phyloP scores from a whole-genome alignment of 2,797 vertebrate species.

The Chrosomus eos region DNA sequence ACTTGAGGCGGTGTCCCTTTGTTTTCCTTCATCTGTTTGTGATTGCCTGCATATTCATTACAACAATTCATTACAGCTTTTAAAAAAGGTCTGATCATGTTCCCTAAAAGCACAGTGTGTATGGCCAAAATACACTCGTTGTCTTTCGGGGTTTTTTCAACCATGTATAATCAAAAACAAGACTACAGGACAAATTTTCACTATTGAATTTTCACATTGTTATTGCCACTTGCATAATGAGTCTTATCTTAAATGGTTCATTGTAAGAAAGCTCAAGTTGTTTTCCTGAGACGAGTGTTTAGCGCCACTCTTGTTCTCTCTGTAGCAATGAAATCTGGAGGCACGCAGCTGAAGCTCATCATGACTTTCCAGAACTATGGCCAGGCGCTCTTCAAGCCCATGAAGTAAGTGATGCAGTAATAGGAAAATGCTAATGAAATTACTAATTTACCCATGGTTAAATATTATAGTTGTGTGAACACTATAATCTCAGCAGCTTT shows the following conservation, averaged over 20 bases:
- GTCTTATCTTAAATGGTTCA: constrained; percentile 14
- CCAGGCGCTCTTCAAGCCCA: constrained; percentile 87
- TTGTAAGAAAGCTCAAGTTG: constrained; percentile 19
- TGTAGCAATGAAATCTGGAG: constrained; percentile 98
- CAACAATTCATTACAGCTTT: neutral
- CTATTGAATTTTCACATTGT: neutral
- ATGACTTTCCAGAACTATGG: constrained; percentile 99
- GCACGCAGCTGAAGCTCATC: constrained; percentile 98
- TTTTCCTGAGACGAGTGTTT: neutral
- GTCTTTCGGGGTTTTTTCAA: neutral
- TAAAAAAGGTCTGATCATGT: constrained; percentile 16
- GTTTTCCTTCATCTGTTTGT: constrained; percentile 38
- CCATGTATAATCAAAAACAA: neutral
- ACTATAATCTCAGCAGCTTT: neutral
- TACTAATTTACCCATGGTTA: neutral
- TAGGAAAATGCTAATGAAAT: neutral
- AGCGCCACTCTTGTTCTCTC: constrained; percentile 38
- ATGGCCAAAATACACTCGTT: constrained; percentile 29
- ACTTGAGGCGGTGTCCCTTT: neutral
- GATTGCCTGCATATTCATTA: constrained; percentile 31
- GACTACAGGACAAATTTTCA: neutral
- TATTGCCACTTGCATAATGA: neutral
- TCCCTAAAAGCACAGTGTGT: constrained; percentile 8
- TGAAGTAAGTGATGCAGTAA: constrained; percentile 76
- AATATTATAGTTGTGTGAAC: neutral